Evolutionary conservation across 2,888 invertebrate genomes (phyloP), one percentile per base, ranked within the genome.

Genomic region (Phania funesta): DNA sequence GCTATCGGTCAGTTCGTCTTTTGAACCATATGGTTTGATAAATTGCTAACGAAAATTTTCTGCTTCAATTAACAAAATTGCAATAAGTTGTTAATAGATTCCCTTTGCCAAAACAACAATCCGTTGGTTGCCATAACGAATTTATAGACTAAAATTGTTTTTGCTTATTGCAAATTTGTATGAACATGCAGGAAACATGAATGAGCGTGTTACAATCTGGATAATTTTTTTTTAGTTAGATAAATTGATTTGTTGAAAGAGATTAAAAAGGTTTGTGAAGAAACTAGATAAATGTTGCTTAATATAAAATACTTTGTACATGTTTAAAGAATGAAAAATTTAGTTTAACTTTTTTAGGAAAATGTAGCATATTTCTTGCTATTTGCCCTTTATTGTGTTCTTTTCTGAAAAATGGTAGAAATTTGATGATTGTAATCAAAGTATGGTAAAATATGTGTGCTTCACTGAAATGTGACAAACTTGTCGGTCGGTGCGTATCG

Each of bases 51-150:
- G 22, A 44, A 71, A 41, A 52, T 73, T 62, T 62, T 74, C 32
- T 24, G 54, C 73, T 74, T 74, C 62, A 74, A 52, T 74, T 74
- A 54, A 64, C 73, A 62, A 73, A 52, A 60, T 48, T 70, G 32
- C 35, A 46, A 18, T 46, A 70, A 70, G 18, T 16, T 32, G 29
- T 32, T 48, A 48, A 48, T 38, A 22, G 35, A 70, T 71, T 58
- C 48, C 13, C 20, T 22, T 32, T 22, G 46, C 16, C 20, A 32
- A 41, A 22, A 44, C 7, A 5, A 32, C n/a, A 38, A 54, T 8
- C 22, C 20, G 11, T 46, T 35, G 11, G 35, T 38, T 38, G 2
- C 35, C 35, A 38, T n/a, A 1, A 38, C n/a, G n/a, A 13, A 38
- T 38, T 38, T n/a, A 38, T 26, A 26, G 24, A 26, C 38, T 44